Evolutionary conservation across 2,888 invertebrate genomes (phyloP).

Genomic region (Drepana falcataria): DNA sequence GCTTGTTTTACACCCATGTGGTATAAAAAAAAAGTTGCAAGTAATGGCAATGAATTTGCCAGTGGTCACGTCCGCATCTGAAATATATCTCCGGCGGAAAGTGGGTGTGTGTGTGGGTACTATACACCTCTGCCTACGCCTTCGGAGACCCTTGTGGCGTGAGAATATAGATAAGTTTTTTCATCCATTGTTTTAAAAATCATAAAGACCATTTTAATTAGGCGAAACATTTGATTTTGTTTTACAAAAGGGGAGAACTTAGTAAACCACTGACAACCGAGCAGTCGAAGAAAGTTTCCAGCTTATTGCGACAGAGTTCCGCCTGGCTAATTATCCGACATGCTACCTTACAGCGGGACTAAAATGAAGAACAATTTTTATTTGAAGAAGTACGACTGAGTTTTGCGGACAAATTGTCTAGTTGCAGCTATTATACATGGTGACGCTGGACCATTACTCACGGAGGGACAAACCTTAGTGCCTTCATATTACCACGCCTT

Average conservation of each 20-base stretch:
- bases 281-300: neutral
- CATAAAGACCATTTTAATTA: neutral
- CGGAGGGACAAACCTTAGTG: no score
- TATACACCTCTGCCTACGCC: no score
- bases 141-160: no score
- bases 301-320: neutral
- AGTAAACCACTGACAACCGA: neutral
- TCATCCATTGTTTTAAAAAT: neutral
- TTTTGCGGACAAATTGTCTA: neutral
- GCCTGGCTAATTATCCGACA: constrained; percentile 1
- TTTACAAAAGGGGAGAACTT: neutral
- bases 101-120: no score
- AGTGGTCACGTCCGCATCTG: no score
- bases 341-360: neutral
- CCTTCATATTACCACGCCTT: no score
- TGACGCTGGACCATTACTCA: no score
- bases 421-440: no score
- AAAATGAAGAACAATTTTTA: neutral
- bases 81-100: no score
- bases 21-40: no score
- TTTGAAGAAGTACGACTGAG: neutral
- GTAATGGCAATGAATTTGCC: no score
- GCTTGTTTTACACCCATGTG: no score
- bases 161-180: neutral
- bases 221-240: neutral